These are phyloP conservation scores for Jacana jacana DNA, from an alignment of 2,113 vertebrate genomes.

Conservation along the genomic window DNA sequence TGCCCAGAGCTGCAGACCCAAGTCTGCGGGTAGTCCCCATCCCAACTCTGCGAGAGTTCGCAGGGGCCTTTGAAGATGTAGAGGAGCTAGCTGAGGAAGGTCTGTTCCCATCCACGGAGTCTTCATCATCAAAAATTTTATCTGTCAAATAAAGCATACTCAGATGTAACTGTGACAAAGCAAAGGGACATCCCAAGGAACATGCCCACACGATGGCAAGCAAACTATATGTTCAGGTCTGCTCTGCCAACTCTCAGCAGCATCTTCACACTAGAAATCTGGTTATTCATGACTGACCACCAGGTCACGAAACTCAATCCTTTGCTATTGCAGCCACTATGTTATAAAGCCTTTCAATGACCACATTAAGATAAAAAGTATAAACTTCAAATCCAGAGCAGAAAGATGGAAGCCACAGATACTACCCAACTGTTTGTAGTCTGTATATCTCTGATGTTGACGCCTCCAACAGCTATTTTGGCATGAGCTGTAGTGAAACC, in stretches of 20 bases:
- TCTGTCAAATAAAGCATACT: slow-evolving; percentile 74
- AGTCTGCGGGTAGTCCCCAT: slow-evolving; percentile 84
- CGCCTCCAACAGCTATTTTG: background rate
- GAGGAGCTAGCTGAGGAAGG: slow-evolving; percentile 94
- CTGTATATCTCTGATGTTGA: background rate
- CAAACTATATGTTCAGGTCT: background rate
- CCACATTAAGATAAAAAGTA: background rate
- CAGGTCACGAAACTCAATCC: background rate
- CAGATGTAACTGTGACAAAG: background rate
- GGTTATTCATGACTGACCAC: background rate
- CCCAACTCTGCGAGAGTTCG: slow-evolving; percentile 80
- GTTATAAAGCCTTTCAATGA: background rate
- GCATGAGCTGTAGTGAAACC: background rate
- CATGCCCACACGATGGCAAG: rapidly evolving
- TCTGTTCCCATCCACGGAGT: slow-evolving; percentile 95
- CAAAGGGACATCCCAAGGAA: background rate
- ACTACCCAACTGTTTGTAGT: background rate
- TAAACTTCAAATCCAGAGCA: background rate
- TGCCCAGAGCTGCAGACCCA: slow-evolving; percentile 77
- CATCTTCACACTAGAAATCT: background rate
- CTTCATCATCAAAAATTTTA: slow-evolving; percentile 99
- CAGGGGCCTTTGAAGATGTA: slow-evolving; percentile 86
- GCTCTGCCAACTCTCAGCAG: background rate
- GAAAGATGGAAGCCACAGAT: background rate
- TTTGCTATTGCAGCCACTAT: background rate